Conservation (phyloP, 2,888 invertebrate genomes). For the Pyralis farinalis region DNA sequence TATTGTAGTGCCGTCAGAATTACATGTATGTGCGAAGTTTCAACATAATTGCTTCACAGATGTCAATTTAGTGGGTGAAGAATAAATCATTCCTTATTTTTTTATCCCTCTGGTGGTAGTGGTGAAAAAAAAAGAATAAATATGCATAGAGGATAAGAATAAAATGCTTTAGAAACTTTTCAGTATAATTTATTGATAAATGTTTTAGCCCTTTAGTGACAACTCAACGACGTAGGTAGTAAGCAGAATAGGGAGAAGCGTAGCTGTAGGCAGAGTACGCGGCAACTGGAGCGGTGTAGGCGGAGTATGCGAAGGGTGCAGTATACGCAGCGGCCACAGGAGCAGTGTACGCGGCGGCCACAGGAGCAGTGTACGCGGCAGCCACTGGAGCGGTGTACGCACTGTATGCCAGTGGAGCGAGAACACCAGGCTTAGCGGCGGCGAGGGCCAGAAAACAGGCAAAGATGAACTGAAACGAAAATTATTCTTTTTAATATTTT, state of each 20-base stretch:
- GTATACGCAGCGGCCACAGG: slow-evolving; percentile 68
- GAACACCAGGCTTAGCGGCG: slow-evolving; percentile 47
- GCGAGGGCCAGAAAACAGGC: slow-evolving; percentile 55
- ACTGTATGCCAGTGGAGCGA: slow-evolving; percentile 35
- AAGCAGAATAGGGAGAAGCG: slow-evolving; percentile 20
- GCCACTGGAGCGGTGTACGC: slow-evolving; percentile 21
- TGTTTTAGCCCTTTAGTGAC: not conserved
- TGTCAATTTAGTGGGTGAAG: no score
- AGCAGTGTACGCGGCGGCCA: slow-evolving; percentile 41
- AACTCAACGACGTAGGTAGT: slow-evolving; percentile 28
- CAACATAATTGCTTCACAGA: no score
- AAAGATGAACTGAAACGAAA: slow-evolving; percentile 47
- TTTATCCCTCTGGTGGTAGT: no score
- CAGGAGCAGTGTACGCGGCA: slow-evolving; percentile 42
- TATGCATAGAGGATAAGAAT: no score
- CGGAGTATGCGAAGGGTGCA: slow-evolving; percentile 51
- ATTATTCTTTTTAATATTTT: not conserved
- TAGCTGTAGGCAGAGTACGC: slow-evolving; percentile 26
- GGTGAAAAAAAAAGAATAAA: no score
- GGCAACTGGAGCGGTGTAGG: slow-evolving; percentile 38
- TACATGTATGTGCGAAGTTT: no score
- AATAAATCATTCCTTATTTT: no score
- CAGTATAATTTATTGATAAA: no score
- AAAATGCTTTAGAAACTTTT: no score
- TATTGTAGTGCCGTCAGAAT: no score